Evolutionary conservation across 37 sponge, comb jelly and placozoan genomes (phyloP), one percentile per base, ranked within the genome.

Genomic region (Oscarella lobularis): DNA sequence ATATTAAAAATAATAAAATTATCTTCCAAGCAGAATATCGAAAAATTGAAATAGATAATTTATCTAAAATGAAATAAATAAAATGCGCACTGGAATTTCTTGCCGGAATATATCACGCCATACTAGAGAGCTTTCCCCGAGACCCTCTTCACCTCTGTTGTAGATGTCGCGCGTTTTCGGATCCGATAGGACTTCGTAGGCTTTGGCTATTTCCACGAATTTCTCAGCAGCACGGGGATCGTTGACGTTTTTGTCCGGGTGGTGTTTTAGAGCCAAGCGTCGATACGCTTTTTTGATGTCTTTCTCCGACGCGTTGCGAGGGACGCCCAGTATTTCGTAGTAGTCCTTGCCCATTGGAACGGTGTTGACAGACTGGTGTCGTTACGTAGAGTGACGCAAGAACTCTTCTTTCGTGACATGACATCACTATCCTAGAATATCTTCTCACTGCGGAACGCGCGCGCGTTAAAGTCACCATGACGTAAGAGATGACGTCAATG

Each of bases 181-280:
- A 74, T 94, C 95, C 36, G 86, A 77, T 27, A 98, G 85, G n/a
- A 94, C 89, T 29, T 98, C 95, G 67, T 87, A 97, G 1, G 95
- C 95, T 77, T 92, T 94, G 31, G 98, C 88, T 20, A 97, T 82
- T 71, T 97, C 94, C 41, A 93, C 93, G 84, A 97, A 97, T 39
- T 88, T 90, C 0, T 93, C 89, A 41, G 92, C 98, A 9, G 98
- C 94, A 1, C 81, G 91, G 33, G 86, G 86, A n/a, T n/a, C n/a
- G 29, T 75, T 76, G 36, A 86, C 80, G 79, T 97, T 93, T 72
- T 97, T 97, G 86, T 97, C 98, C 3, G 98, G 98, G 60, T 97
- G 98, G 81, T 86, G 88, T 80, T 88, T 92, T 1, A 97, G 82
- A 2, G 98, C 98, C 81, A 86, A 77, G 74, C 90, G 90, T 9